Conservation (phyloP, 2,797 vertebrate species). For the Arrhamphus sclerolepis region DNA sequence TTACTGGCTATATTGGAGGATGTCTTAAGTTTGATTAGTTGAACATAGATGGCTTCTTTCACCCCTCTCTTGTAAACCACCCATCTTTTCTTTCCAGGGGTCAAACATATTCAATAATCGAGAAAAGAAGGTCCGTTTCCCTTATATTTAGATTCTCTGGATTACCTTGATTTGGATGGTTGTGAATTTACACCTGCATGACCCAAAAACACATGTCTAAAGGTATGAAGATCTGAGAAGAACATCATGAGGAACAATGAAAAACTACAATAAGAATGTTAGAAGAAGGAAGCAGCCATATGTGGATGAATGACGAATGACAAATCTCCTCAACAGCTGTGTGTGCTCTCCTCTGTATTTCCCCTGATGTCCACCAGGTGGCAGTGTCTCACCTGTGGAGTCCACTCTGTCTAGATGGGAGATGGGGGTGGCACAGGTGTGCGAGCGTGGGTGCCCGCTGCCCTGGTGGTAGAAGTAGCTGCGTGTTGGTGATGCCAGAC, state of each 20-base stretch:
- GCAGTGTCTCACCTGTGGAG: slow-evolving; percentile 92
- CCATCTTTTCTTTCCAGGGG: no score
- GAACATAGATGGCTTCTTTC: no score
- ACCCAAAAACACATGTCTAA: background rate
- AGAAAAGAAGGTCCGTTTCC: no score
- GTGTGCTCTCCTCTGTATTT: background rate
- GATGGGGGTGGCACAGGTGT: slow-evolving; percentile 87
- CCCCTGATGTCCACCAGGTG: slow-evolving; percentile 47
- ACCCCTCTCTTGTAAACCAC: no score
- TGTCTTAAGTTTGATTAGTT: no score
- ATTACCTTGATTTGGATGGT: no score
- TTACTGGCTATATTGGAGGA: no score
- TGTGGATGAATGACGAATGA: slow-evolving; percentile 21
- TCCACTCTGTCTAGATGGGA: slow-evolving; percentile 95
- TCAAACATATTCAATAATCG: no score
- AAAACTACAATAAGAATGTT: slow-evolving; percentile 20
- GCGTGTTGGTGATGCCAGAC: slow-evolving; percentile 92
- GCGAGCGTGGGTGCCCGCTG: slow-evolving; percentile 78
- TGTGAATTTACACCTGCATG: background rate
- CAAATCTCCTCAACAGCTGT: slow-evolving; percentile 4
- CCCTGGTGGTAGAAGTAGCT: slow-evolving; percentile 92
- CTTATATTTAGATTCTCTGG: no score
- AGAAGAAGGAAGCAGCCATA: slow-evolving; percentile 14
- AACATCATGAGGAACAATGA: slow-evolving; percentile 8
- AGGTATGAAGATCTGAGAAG: background rate